Evolutionary conservation across 2,888 invertebrate genomes (phyloP).

Genomic region (Vesta saturnalis): DNA sequence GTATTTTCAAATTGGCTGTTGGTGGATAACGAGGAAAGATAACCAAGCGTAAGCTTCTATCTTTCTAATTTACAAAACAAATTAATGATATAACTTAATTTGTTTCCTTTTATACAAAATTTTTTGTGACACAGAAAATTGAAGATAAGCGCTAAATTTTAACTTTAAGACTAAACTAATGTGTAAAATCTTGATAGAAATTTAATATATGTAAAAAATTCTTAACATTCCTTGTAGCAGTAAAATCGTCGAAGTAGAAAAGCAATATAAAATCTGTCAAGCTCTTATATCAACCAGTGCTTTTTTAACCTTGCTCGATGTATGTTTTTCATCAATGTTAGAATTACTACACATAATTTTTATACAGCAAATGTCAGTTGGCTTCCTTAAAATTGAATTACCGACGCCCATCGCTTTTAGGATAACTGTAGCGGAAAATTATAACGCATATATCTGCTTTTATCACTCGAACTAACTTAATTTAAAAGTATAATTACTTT

Average conservation of each 20-base stretch:
- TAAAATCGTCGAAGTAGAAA: slow-evolving; percentile 7
- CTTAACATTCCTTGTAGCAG: neutral
- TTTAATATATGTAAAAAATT: slow-evolving; percentile 1
- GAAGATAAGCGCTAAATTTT: too few relatives aligned
- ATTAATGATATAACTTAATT: too few relatives aligned
- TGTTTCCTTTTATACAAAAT: too few relatives aligned
- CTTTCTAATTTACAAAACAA: too few relatives aligned
- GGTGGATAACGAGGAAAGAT: too few relatives aligned
- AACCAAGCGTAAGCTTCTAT: too few relatives aligned
- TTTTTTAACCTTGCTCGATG: slow-evolving; percentile 17
- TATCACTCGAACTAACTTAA: neutral
- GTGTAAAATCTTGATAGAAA: neutral
- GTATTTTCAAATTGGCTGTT: too few relatives aligned
- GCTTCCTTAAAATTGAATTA: slow-evolving; percentile 15
- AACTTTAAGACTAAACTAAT: neutral
- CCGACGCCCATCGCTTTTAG: neutral
- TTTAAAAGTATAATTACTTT: neutral
- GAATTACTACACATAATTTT: slow-evolving; percentile 9
- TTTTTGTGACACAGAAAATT: too few relatives aligned
- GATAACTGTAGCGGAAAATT: slow-evolving; percentile 5
- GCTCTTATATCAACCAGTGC: neutral
- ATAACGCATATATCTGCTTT: slow-evolving; percentile 1
- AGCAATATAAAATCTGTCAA: slow-evolving; percentile 12
- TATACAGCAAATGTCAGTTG: slow-evolving; percentile 10
- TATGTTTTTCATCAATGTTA: slow-evolving; percentile 9